Evolutionary conservation across 1,140 invertebrate species (phyloP).

Genomic region (Antheraea pernyi): DNA sequence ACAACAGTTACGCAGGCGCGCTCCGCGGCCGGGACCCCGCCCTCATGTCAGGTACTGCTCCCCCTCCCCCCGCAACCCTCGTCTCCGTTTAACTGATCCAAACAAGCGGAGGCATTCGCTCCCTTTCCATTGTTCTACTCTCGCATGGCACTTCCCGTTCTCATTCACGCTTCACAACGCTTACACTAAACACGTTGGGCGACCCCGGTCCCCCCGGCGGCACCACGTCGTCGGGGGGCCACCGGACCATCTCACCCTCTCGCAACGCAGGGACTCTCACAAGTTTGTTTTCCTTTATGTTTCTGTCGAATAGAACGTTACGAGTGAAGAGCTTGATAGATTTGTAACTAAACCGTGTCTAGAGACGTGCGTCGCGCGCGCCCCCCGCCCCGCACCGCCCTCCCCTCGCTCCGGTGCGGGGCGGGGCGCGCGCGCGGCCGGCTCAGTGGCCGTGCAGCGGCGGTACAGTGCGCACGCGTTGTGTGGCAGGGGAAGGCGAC

Average conservation of each 20-base stretch:
- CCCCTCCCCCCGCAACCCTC: slow-evolving; percentile 11
- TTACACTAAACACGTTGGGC: slow-evolving; percentile 4
- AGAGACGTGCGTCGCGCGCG: too few relatives aligned
- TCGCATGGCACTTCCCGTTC: background rate
- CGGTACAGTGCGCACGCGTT: too few relatives aligned
- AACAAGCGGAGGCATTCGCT: too few relatives aligned
- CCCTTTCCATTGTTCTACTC: slow-evolving; percentile 3
- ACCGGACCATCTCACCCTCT: background rate
- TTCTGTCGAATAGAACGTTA: too few relatives aligned
- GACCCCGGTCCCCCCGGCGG: background rate
- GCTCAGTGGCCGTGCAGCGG: too few relatives aligned
- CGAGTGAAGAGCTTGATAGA: too few relatives aligned
- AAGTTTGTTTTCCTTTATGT: background rate
- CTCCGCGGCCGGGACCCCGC: slow-evolving; percentile 85
- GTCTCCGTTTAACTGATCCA: background rate
- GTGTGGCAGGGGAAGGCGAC: too few relatives aligned
- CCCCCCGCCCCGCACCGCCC: too few relatives aligned
- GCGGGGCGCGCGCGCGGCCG: too few relatives aligned
- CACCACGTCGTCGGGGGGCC: background rate
- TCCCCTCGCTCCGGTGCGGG: too few relatives aligned
- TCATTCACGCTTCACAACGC: background rate
- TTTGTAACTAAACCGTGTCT: too few relatives aligned
- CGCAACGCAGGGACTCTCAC: slow-evolving; percentile 2
- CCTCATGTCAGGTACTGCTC: slow-evolving; percentile 86
- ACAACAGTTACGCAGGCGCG: slow-evolving; percentile 88